Evolutionary conservation across 2,888 invertebrate species (phyloP).

Genomic region (Catocala sponsa): DNA sequence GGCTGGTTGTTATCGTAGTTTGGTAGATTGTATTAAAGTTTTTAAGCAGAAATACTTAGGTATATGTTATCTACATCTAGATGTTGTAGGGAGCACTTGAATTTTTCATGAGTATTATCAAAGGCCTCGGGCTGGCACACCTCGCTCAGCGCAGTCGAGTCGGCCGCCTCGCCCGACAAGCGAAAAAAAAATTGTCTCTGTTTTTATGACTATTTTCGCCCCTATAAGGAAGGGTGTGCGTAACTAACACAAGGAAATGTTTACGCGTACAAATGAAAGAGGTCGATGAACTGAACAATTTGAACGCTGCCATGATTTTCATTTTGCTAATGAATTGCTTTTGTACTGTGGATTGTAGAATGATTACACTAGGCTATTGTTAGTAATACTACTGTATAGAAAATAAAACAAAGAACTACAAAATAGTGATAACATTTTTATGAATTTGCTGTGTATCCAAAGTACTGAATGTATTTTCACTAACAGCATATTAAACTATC

Average conservation of each 20-base stretch:
- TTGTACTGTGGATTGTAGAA: slow-evolving; percentile 5
- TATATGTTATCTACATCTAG: slow-evolving; percentile 31
- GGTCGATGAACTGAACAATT: slow-evolving; percentile 57
- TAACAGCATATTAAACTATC: no score
- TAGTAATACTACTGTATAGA: background rate
- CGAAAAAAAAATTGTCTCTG: slow-evolving; percentile 62
- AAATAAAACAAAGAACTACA: background rate
- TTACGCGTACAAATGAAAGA: slow-evolving; percentile 56
- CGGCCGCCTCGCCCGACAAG: slow-evolving; percentile 52
- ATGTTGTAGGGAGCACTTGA: slow-evolving; percentile 69
- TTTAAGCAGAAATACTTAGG: slow-evolving; percentile 4
- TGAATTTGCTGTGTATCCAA: no score
- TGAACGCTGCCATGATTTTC: slow-evolving; percentile 23
- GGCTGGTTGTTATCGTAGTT: background rate
- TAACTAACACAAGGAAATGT: slow-evolving; percentile 64
- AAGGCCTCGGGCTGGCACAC: slow-evolving; percentile 67
- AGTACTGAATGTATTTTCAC: no score
- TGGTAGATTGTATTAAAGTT: slow-evolving; percentile 9
- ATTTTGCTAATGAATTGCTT: slow-evolving; percentile 22
- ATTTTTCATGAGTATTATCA: slow-evolving; percentile 83
- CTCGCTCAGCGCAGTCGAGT: slow-evolving; percentile 43
- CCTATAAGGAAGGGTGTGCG: slow-evolving; percentile 58
- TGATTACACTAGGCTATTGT: background rate
- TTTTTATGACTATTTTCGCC: slow-evolving; percentile 72
- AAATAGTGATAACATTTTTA: no score